Evolutionary conservation across 2,888 invertebrate species (phyloP), one percentile per base, ranked within the genome.

Genomic region (Lacanobia oleracea): DNA sequence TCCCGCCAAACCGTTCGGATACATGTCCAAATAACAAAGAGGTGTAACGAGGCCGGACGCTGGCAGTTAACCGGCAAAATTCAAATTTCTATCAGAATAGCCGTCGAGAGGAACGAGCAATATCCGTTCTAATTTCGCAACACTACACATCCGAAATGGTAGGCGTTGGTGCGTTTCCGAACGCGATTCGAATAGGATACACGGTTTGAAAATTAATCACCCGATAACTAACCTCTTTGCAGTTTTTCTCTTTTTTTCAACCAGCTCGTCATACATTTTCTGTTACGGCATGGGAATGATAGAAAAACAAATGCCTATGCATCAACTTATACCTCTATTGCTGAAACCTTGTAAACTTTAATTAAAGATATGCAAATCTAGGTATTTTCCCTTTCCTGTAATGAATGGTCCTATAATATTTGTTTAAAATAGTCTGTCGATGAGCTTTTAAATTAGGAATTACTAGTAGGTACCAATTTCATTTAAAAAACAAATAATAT

Each of bases 51-150:
- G 89, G 89, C 93, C 96, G 96, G 95, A 94, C 93, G 93, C 90
- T 89, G 89, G 91, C 94, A 93, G 94, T 95, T 95, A 94, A 93
- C 93, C 94, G 94, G 94, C 94, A 94, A 95, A 95, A 95, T 95
- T 95, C 92, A 94, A 95, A 95, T 94, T 94, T 94, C 94, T 91
- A 93, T 91, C 93, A 92, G 93, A 94, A 95, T 93, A 93, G 91
- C 92, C 88, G 89, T 86, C 88, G 91, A 94, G 94, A 94, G 94
- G 94, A 94, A 94, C 94, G 91, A 91, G 94, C 94, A 93, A 95
- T 95, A 95, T 96, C 96, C 96, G 96, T 94, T 95, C 95, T 90
- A 94, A 92, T 96, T 96, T 95, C 95, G 96, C 96, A 96, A 95
- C 90, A 88, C 87, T 79, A 75, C 77, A 81, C 88, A 89, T 91